A percentile compares a stretch with the other conserved stretches of the same genome.
Evolutionary conservation across 2,797 vertebrate species (phyloP).

Genomic region (Leptodactylus fallax): DNA sequence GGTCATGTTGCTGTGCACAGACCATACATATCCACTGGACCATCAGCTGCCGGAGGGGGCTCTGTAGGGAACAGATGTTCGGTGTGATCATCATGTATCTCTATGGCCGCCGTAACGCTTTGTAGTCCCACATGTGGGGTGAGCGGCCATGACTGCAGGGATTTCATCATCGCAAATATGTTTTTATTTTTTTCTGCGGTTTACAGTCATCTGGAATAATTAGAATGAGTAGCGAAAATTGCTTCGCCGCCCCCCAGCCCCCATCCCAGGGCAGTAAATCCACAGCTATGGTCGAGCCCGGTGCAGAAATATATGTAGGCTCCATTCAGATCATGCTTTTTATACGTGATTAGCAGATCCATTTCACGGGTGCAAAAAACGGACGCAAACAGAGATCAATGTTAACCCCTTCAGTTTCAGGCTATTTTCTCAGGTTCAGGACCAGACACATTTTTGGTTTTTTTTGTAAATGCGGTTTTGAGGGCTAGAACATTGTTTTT

Average conservation of each 20-base stretch:
- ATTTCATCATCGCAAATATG: background rate
- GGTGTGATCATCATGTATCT: background rate
- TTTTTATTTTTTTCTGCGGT: background rate
- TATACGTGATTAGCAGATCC: too few species aligned
- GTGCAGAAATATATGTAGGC: too few species aligned
- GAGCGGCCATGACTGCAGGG: conserved; percentile 7
- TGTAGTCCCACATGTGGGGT: background rate
- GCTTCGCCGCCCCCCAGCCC: background rate
- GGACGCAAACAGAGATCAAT: too few species aligned
- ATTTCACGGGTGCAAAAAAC: too few species aligned
- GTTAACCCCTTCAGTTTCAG: too few species aligned
- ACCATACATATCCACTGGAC: background rate
- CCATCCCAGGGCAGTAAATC: background rate
- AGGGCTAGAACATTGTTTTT: too few species aligned
- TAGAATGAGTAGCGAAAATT: background rate
- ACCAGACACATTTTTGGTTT: too few species aligned
- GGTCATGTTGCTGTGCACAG: background rate
- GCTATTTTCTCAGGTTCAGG: too few species aligned
- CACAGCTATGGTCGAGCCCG: background rate
- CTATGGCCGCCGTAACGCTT: background rate
- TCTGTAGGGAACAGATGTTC: conserved; percentile 14
- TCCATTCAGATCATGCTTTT: too few species aligned
- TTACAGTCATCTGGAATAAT: background rate
- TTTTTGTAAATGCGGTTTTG: too few species aligned
- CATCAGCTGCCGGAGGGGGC: background rate